Base-by-base conservation (phyloP, 1,140 invertebrate species). In the Tetragonula clypearis region DNA sequence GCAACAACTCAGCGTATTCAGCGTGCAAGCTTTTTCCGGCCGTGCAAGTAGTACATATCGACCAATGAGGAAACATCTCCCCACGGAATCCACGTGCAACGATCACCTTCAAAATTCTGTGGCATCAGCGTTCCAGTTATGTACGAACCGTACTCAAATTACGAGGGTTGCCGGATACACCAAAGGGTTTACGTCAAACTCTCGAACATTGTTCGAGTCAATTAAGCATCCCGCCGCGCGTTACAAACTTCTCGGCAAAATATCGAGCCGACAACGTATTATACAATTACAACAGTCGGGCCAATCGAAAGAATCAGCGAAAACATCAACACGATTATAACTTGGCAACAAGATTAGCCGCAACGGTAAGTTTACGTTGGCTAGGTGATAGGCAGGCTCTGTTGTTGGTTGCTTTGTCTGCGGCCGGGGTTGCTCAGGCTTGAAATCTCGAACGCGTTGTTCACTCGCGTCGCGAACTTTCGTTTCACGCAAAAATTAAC, bases 401-500 rank as follows among this genome's bases (percentile, higher is more conserved):
- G 69, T 72, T 72, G 41, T 72, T 49, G 30, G n/a, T 55, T 11
- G 19, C 9, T 15, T 26, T 23, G 8, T 23, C 58, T n/a, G 17
- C 41, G 30, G 30, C 30, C 30, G 30, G 30, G 15, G 9, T 21
- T 41, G 35, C 35, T 41, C 35, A 41, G 41, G 6, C 6, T 49
- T 26, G 49, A 75, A n/a, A 35, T 53, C 26, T 8, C 55, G 1
- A 14, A 62, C 6, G 35, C 26, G 23, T 14, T 49, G 35, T 60
- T 49, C 1, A 3, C 35, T 23, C 15, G 41, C 41, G 56, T 26
- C 21, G 56, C 35, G 35, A 35, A 65, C 71, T 17, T 72, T 72
- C 66, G 56, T 72, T 65, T 72, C 55, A 2, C 66, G 11, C 19
- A 60, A 79, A 84, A 84, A 79, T 84, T 62, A 79, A 73, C 76